Percentiles rank a stretch among this genome's conserved stretches.
phyloP scores from a whole-genome alignment of 1,140 invertebrate genomes.

The Drosophila erecta region DNA sequence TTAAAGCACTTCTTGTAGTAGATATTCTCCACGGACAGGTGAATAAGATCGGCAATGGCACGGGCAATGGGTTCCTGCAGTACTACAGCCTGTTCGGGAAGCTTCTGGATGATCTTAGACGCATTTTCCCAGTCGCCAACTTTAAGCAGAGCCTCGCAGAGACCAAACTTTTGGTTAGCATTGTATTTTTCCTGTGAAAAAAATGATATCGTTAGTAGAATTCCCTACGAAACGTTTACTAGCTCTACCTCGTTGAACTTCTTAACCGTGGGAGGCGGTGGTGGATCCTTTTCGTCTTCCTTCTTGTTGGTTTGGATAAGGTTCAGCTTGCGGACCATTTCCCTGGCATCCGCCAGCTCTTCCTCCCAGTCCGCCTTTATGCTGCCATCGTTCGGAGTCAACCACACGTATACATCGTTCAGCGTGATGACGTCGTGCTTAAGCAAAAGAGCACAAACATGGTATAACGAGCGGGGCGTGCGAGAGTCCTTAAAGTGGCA shows the following conservation, averaged over 20 bases:
- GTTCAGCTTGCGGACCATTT: conserved; percentile 94
- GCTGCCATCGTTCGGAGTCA: conserved; percentile 92
- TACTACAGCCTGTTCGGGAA: conserved; percentile 93
- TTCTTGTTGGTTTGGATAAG: conserved; percentile 94
- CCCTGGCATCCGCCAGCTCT: conserved; percentile 93
- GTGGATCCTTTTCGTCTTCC: conserved; percentile 89
- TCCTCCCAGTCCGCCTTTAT: conserved; percentile 93
- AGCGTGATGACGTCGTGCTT: conserved; percentile 94
- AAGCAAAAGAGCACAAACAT: conserved; percentile 94
- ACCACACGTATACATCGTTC: conserved; percentile 95
- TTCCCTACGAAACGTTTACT: fast-evolving
- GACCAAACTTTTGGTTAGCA: conserved; percentile 96
- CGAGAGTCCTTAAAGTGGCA: conserved; percentile 89
- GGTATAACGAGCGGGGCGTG: conserved; percentile 93
- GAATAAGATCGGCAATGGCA: conserved; percentile 92
- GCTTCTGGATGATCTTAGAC: conserved; percentile 89
- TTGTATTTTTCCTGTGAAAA: conserved; percentile 86
- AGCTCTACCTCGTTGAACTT: conserved; percentile 86
- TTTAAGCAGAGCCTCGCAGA: conserved; percentile 94
- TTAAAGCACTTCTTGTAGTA: conserved; percentile 90
- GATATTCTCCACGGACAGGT: conserved; percentile 94
- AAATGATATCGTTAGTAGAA: not conserved
- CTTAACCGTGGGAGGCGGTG: conserved; percentile 87
- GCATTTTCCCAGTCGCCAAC: conserved; percentile 96
- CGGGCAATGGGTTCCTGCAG: conserved; percentile 92